Conservation (phyloP, 2,113 vertebrate species). For the Herpetotheres cachinnans region DNA sequence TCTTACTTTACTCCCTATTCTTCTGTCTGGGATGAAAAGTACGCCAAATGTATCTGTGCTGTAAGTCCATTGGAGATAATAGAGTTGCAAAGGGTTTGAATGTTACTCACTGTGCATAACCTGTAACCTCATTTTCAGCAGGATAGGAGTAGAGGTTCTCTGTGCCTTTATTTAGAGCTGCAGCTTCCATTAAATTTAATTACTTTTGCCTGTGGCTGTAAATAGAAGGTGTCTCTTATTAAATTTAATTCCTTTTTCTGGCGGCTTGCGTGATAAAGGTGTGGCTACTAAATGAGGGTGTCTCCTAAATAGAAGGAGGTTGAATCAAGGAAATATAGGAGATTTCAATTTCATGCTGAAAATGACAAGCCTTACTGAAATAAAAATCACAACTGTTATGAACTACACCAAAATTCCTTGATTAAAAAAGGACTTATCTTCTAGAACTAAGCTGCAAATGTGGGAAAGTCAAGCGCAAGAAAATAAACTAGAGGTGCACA, state of each 20-base stretch:
- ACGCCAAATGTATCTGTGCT: not conserved
- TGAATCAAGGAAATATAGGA: not conserved
- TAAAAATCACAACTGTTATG: not conserved
- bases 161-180: slow-evolving; percentile 42
- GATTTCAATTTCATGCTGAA: not conserved
- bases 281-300: not conserved
- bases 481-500: not conserved
- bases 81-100: not conserved
- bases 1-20: not conserved
- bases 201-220: slow-evolving; percentile 27
- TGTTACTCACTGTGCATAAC: not conserved
- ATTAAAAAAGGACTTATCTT: not conserved
- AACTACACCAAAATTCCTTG: not conserved
- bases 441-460: not conserved
- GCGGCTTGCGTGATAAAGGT: not conserved
- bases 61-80: not conserved
- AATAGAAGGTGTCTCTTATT: slow-evolving; percentile 25
- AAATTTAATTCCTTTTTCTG: slow-evolving; percentile 51
- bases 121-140: slow-evolving; percentile 1
- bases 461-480: not conserved
- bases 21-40: not conserved
- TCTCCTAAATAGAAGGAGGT: not conserved
- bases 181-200: slow-evolving; percentile 61
- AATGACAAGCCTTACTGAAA: not conserved
- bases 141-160: not conserved